These are phyloP conservation scores for Acanthornis magna DNA, from an alignment of 2,797 vertebrate species.

Conservation along the genomic window DNA sequence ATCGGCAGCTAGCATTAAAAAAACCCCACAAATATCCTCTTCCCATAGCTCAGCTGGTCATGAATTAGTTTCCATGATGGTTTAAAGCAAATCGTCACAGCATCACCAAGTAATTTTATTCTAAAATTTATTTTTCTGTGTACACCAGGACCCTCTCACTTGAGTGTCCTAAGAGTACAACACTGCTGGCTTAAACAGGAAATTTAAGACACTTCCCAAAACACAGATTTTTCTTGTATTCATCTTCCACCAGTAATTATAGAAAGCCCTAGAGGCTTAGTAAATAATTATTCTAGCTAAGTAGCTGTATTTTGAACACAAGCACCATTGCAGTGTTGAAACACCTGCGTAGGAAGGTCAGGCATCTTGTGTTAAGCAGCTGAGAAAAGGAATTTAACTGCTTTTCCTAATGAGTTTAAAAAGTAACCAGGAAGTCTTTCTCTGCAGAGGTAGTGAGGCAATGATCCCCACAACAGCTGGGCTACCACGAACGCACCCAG, in stretches of 20 bases:
- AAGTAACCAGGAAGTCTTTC: not conserved
- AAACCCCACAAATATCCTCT: not conserved
- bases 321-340: not conserved
- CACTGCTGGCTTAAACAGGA: not conserved
- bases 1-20: not conserved
- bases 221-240: not conserved
- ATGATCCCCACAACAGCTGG: not conserved
- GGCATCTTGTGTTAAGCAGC: not conserved
- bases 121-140: not conserved
- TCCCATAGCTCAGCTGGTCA: not conserved
- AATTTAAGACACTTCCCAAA: not conserved
- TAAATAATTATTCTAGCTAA: not conserved
- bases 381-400: not conserved
- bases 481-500: not conserved
- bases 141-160: not conserved
- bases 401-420: not conserved
- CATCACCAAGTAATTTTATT: not conserved
- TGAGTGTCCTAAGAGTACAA: not conserved
- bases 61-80: not conserved
- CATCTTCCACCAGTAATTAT: not conserved
- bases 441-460: not conserved
- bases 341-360: not conserved
- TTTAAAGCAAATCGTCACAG: not conserved
- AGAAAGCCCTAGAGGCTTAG: not conserved
- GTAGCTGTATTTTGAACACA: not conserved